phyloP scores from a whole-genome alignment of 2,888 invertebrate species.

The Peribatodes rhomboidaria region DNA sequence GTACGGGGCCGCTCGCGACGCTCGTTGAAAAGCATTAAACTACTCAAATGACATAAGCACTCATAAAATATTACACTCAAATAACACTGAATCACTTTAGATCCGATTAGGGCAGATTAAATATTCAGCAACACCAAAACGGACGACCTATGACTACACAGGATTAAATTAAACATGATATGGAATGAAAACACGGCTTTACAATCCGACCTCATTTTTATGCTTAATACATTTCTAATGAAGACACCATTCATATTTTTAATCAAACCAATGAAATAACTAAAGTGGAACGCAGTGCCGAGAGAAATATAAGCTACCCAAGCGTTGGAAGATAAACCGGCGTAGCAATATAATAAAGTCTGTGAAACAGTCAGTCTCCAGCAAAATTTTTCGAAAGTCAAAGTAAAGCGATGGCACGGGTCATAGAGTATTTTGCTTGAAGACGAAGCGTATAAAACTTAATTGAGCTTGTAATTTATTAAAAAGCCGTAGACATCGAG shows the following conservation, averaged over 20 bases:
- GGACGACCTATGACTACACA: conserved; percentile 36
- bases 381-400: conserved; percentile 40
- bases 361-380: conserved; percentile 40
- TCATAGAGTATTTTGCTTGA: conserved; percentile 31
- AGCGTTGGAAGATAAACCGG: conserved; percentile 48
- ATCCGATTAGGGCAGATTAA: conserved; percentile 43
- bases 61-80: conserved; percentile 29
- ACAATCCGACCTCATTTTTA: conserved; percentile 46
- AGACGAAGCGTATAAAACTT: conserved; percentile 42
- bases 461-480: conserved; percentile 53
- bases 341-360: conserved; percentile 52
- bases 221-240: conserved; percentile 52
- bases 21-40: conserved; percentile 57
- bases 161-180: conserved; percentile 45
- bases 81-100: conserved; percentile 37
- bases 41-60: conserved; percentile 62
- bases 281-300: conserved; percentile 53
- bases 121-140: conserved; percentile 38
- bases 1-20: conserved; percentile 54
- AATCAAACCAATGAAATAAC: conserved; percentile 48
- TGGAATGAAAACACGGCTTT: conserved; percentile 29
- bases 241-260: conserved; percentile 54
- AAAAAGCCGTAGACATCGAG: conserved; percentile 51
- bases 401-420: conserved; percentile 33
- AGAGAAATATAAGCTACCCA: conserved; percentile 47